Base-by-base conservation (phyloP, 2,113 vertebrate species). In the Tetrax tetrax region DNA sequence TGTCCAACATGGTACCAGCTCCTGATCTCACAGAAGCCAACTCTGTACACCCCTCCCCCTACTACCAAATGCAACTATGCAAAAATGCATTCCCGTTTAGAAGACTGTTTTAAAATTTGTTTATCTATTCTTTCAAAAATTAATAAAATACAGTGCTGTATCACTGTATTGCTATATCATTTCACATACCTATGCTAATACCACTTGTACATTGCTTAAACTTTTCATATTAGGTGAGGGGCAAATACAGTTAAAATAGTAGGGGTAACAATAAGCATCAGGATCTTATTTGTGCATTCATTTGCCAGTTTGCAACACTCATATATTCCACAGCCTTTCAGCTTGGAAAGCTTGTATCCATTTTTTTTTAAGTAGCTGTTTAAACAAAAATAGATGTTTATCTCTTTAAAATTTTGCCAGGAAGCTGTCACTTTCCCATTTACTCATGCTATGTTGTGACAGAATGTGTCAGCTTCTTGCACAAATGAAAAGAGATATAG, bases 321-420 rank as follows among this genome's bases (percentile, higher is more conserved):
- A 74, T 91, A 90, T 88, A 96, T 97, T 97, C 91, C 83, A 94
- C 79, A 96, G 85, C 88, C 72, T 97, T 98, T 97, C 96, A 97
- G 89, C 71, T 63, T 92, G 64, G 87, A 97, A 98, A 97, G 94
- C 89, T 94, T 97, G 96, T 96, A 96, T 95, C 82, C 89, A 53
- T 89, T 91, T 96, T 96, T 81, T 88, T 94, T 97, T 97, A 60
- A 96, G 97, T 97, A 97, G 92, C 96, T 98, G 96, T 97, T 98
- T 98, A 98, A 98, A 98, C 97, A 98, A 98, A 98, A 98, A 98
- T 98, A 98, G 97, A 98, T 98, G 98, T 98, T 98, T 98, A 98
- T 98, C 97, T 98, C 98, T 98, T 98, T 98, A 98, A 98, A 98
- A 97, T 94, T 98, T 98, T 98, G 96, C 98, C 97, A 98, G 96